Evolutionary conservation across 1,140 invertebrate genomes (phyloP).

Genomic region (Acromyrmex echinatior): DNA sequence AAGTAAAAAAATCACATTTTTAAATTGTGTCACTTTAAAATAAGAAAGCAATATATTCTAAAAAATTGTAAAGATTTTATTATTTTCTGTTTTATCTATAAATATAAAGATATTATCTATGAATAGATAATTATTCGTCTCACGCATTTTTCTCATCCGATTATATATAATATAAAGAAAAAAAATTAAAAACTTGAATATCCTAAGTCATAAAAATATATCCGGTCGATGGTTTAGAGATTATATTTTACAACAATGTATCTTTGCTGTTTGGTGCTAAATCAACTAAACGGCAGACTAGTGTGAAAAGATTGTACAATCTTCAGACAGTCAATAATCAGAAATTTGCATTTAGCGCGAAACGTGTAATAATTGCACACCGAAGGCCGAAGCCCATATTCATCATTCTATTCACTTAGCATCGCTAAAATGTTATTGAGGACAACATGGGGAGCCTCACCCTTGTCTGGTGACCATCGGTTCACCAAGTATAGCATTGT

Average conservation of each 20-base stretch:
- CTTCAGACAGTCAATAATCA: slow-evolving; percentile 15
- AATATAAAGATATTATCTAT: too few relatives aligned
- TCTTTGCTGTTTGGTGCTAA: background rate
- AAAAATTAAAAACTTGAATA: background rate
- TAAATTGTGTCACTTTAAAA: background rate
- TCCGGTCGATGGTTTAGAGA: background rate
- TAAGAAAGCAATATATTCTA: background rate
- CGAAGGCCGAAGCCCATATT: slow-evolving; percentile 42
- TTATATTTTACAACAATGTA: background rate
- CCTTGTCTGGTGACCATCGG: slow-evolving; percentile 55
- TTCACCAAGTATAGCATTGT: slow-evolving; percentile 80
- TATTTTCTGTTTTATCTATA: background rate
- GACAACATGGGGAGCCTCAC: slow-evolving; percentile 50
- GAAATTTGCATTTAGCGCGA: slow-evolving; percentile 19
- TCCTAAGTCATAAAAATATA: background rate
- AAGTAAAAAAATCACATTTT: too few relatives aligned
- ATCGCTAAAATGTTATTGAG: slow-evolving; percentile 44
- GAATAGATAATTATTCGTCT: background rate
- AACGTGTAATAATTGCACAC: background rate
- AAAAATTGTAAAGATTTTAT: background rate
- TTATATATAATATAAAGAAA: background rate
- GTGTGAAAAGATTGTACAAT: slow-evolving; percentile 1
- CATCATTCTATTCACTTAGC: slow-evolving; percentile 12
- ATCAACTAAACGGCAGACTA: background rate
- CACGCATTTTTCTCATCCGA: background rate